Percentiles rank a stretch among this genome's conserved stretches.
Conservation (phyloP, 2,797 vertebrate species). For the Poeciliopsis gracilis region DNA sequence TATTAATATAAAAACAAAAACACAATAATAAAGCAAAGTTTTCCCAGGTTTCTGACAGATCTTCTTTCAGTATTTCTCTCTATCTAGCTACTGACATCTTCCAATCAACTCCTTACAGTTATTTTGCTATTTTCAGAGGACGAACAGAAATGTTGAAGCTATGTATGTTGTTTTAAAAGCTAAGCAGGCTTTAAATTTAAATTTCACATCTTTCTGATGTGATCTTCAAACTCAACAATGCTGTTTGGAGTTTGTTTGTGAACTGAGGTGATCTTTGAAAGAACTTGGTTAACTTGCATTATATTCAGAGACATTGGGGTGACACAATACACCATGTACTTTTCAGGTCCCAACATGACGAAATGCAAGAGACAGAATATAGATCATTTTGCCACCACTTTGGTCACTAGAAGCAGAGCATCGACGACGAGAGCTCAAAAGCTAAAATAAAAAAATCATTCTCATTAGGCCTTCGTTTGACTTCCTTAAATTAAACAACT, state of each 20-base stretch:
- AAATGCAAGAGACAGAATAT: neutral
- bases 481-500: conserved; percentile 64
- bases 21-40: neutral
- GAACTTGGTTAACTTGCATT: neutral
- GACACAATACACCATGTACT: neutral
- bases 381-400: neutral
- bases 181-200: neutral
- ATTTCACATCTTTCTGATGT: neutral
- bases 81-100: neutral
- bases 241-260: neutral
- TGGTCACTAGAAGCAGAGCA: conserved; percentile 19
- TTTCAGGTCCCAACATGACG: neutral
- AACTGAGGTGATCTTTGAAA: neutral
- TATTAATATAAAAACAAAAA: neutral
- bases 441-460: conserved; percentile 62
- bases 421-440: conserved; percentile 62
- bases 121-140: neutral
- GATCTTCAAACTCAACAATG: neutral
- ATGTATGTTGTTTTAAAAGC: neutral
- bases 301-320: neutral
- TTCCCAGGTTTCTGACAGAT: too few relatives aligned
- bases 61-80: neutral
- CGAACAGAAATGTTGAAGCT: neutral
- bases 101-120: neutral
- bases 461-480: conserved; percentile 62